Base-by-base conservation (phyloP, 1,140 invertebrate species). In the Drusus annulatus region DNA sequence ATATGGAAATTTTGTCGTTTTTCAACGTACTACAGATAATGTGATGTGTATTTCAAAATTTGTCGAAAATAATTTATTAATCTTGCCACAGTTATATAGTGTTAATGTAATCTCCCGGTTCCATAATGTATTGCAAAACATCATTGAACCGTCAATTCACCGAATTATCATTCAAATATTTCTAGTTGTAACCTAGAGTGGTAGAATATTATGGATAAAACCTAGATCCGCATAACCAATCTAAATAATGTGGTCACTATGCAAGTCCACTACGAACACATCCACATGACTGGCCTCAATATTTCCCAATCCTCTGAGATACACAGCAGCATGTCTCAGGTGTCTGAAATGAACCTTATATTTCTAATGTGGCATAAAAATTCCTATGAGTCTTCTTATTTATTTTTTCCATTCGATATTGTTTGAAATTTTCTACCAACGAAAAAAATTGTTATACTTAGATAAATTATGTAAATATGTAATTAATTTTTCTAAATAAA, bases 381-480 rank as follows among this genome's bases (percentile, higher is more conserved):
- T 74, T 63, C 76, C 68, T 69, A 73, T 74, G 60, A 83, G 74
- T 73, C 79, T 69, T 74, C 56, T 83, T 83, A 83, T 83, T 83
- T 83, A 83, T 83, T 83, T 79, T 80, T 79, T 76, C 62, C 73
- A 75, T 74, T 63, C 78, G 25, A 76, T 75, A 74, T 80, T 68
- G 19, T 68, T 73, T 69, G 50, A 78, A 74, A 80, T 80, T 80
- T 79, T 79, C 23, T 79, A 78, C 76, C 75, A 83, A 80, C 73
- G 28, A 83, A 80, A 83, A 82, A 56, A 78, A 80, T 83, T 80
- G 79, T 83, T 80, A 83, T 81, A 45, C 36, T 45, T 45, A 83
- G 80, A 80, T 83, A 81, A 83, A 81, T 83, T 83, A 81, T 83
- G 82, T 83, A 83, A 81, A 83, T 83, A 83, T 83, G 82, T 83